Evolutionary conservation across 2,797 vertebrate species (phyloP).

Genomic region (Allochrocebus solatus): DNA sequence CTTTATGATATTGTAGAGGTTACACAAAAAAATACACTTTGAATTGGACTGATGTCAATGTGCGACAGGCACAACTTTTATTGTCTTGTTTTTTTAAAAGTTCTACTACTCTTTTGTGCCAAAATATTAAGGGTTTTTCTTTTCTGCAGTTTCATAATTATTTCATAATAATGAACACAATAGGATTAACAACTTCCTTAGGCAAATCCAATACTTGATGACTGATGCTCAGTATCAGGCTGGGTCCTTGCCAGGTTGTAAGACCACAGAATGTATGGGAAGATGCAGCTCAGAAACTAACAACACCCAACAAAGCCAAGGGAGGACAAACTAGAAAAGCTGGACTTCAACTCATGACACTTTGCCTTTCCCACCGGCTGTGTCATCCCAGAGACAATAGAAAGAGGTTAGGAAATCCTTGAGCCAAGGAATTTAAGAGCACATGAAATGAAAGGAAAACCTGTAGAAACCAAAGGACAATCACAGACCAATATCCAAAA

Average conservation of each 20-base stretch:
- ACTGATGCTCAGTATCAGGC: neutral
- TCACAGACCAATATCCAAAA: neutral
- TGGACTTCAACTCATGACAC: neutral
- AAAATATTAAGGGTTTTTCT: neutral
- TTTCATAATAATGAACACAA: conserved; percentile 2
- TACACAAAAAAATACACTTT: neutral
- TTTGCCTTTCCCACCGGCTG: neutral
- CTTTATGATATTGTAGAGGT: neutral
- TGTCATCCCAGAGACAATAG: neutral
- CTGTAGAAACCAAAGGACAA: neutral
- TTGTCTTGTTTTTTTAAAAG: neutral
- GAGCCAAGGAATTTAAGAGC: neutral
- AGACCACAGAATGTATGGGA: neutral
- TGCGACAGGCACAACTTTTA: neutral
- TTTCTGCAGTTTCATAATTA: neutral
- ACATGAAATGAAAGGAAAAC: neutral
- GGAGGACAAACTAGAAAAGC: neutral
- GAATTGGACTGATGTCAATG: neutral
- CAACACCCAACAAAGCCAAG: neutral
- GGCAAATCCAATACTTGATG: neutral
- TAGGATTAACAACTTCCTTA: conserved; percentile 45
- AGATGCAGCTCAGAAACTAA: neutral
- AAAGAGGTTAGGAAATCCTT: neutral
- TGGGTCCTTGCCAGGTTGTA: neutral
- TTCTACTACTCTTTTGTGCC: neutral